phyloP scores from a whole-genome alignment of 2,888 invertebrate species.

The Cantharis flavilabris region DNA sequence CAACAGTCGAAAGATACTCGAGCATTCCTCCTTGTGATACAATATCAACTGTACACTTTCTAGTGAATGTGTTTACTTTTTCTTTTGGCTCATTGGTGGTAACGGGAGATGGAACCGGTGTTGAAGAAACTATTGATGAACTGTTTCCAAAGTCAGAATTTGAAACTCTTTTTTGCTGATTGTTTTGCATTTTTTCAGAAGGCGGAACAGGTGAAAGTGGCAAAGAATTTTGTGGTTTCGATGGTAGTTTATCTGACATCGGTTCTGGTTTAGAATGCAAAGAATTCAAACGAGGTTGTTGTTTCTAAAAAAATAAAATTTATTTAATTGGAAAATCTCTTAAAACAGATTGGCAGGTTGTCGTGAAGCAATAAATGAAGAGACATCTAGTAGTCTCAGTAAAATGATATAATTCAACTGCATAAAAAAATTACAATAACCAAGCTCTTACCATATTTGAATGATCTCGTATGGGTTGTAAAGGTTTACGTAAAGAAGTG shows the following conservation, averaged over 20 bases:
- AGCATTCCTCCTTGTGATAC: constrained; percentile 6
- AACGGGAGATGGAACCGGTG: neutral
- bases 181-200: neutral
- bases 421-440: too few relatives aligned
- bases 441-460: too few relatives aligned
- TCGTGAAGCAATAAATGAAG: too few relatives aligned
- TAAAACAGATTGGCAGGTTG: too few relatives aligned
- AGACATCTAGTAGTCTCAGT: too few relatives aligned
- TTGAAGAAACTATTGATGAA: neutral
- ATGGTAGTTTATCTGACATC: neutral
- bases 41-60: constrained; percentile 10
- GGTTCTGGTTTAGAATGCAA: neutral
- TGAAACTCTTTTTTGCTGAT: neutral
- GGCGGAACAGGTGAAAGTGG: neutral
- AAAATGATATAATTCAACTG: too few relatives aligned
- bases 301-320: neutral
- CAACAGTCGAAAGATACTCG: constrained; percentile 3
- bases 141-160: neutral
- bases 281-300: neutral
- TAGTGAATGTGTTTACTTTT: too few relatives aligned
- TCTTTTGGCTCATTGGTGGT: neutral
- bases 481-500: neutral
- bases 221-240: neutral
- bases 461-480: too few relatives aligned
- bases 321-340: too few relatives aligned